A percentile compares a stretch with the other conserved stretches of the same genome.
Evolutionary conservation across 92 coral and sea anemone species (phyloP).

Genomic region (Diadumene lineata): DNA sequence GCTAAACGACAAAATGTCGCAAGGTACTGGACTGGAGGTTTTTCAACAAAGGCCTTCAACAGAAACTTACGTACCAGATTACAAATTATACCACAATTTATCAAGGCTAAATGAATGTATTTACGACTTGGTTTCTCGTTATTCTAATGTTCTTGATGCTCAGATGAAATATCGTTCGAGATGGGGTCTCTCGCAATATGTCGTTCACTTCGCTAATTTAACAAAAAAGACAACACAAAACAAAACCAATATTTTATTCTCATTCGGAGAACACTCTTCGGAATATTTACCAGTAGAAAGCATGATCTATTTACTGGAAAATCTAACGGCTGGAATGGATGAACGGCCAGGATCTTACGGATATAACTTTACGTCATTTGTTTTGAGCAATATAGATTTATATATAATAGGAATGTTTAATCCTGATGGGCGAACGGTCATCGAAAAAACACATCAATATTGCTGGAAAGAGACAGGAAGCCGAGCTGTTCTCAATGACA

Average conservation of each 20-base stretch:
- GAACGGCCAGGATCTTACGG: slow-evolving; percentile 19
- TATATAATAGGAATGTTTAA: slow-evolving; percentile 61
- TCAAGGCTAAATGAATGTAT: slow-evolving; percentile 71
- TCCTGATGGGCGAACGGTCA: slow-evolving; percentile 72
- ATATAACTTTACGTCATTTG: slow-evolving; percentile 60
- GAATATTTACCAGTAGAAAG: slow-evolving; percentile 86
- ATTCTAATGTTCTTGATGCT: slow-evolving; percentile 64
- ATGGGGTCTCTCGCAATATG: slow-evolving; percentile 71
- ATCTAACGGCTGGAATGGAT: slow-evolving; percentile 64
- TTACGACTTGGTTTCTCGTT: slow-evolving; percentile 58
- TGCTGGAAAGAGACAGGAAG: slow-evolving; percentile 78
- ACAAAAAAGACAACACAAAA: slow-evolving; percentile 26
- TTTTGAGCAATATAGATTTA: slow-evolving; percentile 63
- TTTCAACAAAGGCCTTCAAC: slow-evolving; percentile 45
- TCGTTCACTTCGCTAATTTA: slow-evolving; percentile 64
- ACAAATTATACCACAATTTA: slow-evolving; percentile 69
- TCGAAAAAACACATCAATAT: slow-evolving; percentile 66
- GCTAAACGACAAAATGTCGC: slow-evolving; percentile 39
- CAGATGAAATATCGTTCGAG: slow-evolving; percentile 79
- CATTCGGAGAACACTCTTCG: slow-evolving; percentile 81
- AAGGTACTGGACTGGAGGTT: slow-evolving; percentile 59
- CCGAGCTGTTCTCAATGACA: slow-evolving; percentile 54
- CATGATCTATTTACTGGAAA: slow-evolving; percentile 63
- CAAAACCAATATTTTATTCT: slow-evolving; percentile 47
- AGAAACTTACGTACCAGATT: slow-evolving; percentile 62